Evolutionary conservation across 1,140 invertebrate genomes (phyloP).

Genomic region (Drosophila eugracilis): DNA sequence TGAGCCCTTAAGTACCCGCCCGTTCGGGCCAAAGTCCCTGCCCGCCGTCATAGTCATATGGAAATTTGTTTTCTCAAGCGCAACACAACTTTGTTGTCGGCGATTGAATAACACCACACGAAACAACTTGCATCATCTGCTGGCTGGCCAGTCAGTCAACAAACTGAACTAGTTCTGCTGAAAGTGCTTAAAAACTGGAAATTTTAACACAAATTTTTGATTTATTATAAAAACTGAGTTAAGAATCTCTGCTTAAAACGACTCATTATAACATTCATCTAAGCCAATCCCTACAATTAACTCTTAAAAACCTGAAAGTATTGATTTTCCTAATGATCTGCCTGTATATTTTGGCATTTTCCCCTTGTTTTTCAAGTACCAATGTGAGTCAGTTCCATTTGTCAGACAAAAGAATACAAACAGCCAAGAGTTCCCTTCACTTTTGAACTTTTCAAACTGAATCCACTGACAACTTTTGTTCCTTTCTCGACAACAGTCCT

Average conservation of each 20-base stretch:
- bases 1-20: conserved; percentile 22
- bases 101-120: conserved; percentile 43
- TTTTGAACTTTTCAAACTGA: conserved; percentile 12
- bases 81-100: conserved; percentile 32
- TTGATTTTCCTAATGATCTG: not conserved
- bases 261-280: too few species aligned
- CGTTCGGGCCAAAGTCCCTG: not conserved
- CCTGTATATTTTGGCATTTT: not conserved
- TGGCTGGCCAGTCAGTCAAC: conserved; percentile 16
- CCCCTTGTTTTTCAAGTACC: not conserved
- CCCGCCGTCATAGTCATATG: conserved; percentile 5
- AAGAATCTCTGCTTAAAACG: too few species aligned
- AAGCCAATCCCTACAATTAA: too few species aligned
- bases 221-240: too few species aligned
- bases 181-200: not conserved
- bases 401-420: not conserved
- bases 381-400: conserved; percentile 19
- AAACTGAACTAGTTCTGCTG: conserved; percentile 38
- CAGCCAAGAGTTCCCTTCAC: conserved; percentile 9
- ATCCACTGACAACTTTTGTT: conserved; percentile 18
- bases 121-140: conserved; percentile 33
- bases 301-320: too few species aligned
- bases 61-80: conserved; percentile 51
- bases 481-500: conserved; percentile 21
- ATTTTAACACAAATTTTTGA: too few species aligned